A percentile compares a stretch with the other conserved stretches of the same genome.
These are phyloP conservation scores for Scaptomyza pallida DNA, from an alignment of 1,140 invertebrate species.

Conservation along the genomic window DNA sequence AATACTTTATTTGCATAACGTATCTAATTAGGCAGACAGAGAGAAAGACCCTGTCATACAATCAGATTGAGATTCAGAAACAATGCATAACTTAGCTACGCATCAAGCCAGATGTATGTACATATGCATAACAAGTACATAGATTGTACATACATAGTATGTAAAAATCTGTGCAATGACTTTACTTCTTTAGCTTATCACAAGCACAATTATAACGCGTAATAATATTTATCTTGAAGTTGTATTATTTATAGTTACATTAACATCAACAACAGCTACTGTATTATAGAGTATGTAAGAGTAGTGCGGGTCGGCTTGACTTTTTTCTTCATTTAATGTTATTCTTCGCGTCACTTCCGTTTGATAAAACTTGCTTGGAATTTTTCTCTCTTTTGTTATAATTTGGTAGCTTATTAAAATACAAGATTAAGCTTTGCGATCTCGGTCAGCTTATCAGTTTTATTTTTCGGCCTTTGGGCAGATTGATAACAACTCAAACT, in stretches of 20 bases:
- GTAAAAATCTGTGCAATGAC: not conserved
- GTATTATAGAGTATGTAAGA: constrained; percentile 4
- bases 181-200: constrained; percentile 17
- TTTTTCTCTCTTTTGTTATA: constrained; percentile 18
- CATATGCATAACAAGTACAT: constrained; percentile 4
- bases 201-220: constrained; percentile 39
- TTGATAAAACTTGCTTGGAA: constrained; percentile 22
- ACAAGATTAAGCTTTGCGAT: constrained; percentile 13
- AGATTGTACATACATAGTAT: constrained; percentile 1
- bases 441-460: constrained; percentile 22
- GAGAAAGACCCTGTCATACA: too few relatives aligned
- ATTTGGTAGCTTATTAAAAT: constrained; percentile 17
- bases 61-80: constrained; percentile 21
- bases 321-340: constrained; percentile 1
- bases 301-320: constrained; percentile 11
- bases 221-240: constrained; percentile 43
- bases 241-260: constrained; percentile 36
- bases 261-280: constrained; percentile 29
- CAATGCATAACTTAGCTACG: constrained; percentile 33
- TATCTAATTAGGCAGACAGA: constrained; percentile 67
- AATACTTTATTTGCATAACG: constrained; percentile 67
- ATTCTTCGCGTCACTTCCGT: constrained; percentile 25
- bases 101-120: not conserved
- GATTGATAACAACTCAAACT: constrained; percentile 11
- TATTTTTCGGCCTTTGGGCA: constrained; percentile 12